Conservation (phyloP, 2,113 vertebrate genomes). For the Aramus guarauna region DNA sequence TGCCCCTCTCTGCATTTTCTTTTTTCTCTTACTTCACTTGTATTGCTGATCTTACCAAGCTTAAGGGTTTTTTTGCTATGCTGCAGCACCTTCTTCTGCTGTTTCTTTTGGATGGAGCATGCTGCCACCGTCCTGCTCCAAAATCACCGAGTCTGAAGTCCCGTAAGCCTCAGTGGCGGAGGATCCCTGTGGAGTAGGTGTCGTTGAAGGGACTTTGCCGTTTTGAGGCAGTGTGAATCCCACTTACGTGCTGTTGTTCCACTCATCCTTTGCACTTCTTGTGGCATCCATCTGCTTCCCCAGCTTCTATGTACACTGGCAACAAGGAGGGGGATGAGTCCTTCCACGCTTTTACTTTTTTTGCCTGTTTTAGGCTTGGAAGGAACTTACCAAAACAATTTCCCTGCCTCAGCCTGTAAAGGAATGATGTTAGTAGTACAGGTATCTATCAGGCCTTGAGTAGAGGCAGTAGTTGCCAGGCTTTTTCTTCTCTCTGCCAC, state of each 20-base stretch:
- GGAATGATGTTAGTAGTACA: not conserved
- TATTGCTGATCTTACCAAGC: not conserved
- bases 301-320: not conserved
- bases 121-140: not conserved
- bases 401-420: not conserved
- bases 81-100: not conserved
- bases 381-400: not conserved
- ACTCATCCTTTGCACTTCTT: not conserved
- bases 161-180: rapidly evolving
- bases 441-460: not conserved
- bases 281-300: not conserved
- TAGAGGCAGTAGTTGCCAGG: not conserved
- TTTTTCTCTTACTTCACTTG: not conserved
- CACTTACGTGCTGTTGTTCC: not conserved
- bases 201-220: not conserved
- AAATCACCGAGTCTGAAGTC: rapidly evolving
- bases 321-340: not conserved
- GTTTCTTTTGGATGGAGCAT: not conserved
- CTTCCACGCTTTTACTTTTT: not conserved
- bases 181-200: not conserved
- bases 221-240: not conserved
- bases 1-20: not conserved
- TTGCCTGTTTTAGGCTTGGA: not conserved
- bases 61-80: rapidly evolving
- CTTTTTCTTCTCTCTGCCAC: not conserved